Evolutionary conservation across 2,797 vertebrate species (phyloP).

Genomic region (Falco novaeseelandiae): DNA sequence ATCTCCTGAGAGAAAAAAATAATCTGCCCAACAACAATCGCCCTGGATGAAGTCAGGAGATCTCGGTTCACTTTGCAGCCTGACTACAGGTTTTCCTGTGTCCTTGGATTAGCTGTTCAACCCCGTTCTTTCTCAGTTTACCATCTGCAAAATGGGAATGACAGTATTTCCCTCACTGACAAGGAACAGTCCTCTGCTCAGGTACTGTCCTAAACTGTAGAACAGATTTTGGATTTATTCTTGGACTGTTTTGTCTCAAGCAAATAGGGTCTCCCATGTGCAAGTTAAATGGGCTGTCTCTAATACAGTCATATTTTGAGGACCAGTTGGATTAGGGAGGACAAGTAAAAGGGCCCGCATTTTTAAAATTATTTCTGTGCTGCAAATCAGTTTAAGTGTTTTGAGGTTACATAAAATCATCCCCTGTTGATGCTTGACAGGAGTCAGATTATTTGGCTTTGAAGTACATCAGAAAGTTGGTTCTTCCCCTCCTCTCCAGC

Average conservation of each 20-base stretch:
- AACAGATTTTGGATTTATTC: not conserved
- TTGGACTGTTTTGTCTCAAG: not conserved
- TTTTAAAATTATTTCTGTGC: not conserved
- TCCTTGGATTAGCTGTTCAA: not conserved
- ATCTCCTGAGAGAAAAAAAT: not conserved
- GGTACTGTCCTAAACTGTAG: not conserved
- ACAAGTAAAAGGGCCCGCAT: not conserved
- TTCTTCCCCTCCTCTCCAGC: not conserved
- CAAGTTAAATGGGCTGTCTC: not conserved
- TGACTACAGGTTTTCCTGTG: not conserved
- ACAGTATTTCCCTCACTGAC: not conserved
- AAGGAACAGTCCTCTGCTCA: not conserved
- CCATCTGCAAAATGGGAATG: not conserved
- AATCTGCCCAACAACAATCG: not conserved
- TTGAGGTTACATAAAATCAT: not conserved
- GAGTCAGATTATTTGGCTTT: slow-evolving; percentile 1
- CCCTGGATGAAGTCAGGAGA: not conserved
- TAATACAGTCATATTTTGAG: not conserved
- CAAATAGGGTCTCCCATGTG: not conserved
- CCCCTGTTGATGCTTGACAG: not conserved
- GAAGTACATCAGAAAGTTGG: slow-evolving; percentile 4
- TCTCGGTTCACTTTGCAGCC: not conserved
- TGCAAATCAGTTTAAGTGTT: slow-evolving; percentile 8
- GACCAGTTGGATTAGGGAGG: not conserved
- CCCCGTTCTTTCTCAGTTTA: not conserved